phyloP scores from a whole-genome alignment of 2,113 vertebrate species.

The Centrocercus urophasianus region DNA sequence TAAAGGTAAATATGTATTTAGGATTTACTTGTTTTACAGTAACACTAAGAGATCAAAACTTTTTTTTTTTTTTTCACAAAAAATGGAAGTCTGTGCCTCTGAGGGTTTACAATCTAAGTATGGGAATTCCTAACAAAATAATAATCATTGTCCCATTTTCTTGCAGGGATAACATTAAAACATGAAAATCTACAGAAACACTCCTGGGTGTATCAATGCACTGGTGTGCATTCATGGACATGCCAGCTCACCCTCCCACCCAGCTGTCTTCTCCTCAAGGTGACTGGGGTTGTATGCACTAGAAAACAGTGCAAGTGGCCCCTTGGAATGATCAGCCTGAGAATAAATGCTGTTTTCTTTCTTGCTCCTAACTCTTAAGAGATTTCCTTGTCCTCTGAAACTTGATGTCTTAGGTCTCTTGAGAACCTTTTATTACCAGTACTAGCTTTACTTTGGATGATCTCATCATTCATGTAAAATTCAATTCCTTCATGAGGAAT shows the following conservation, averaged over 20 bases:
- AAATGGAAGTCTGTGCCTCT: background rate
- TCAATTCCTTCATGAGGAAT: constrained; percentile 1
- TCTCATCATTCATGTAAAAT: constrained; percentile 49
- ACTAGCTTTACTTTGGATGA: constrained; percentile 35
- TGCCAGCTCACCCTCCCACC: background rate
- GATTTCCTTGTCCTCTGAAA: background rate
- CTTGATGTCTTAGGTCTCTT: background rate
- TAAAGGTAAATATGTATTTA: background rate
- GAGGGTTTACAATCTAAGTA: background rate
- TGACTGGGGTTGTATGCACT: background rate
- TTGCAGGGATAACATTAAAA: background rate
- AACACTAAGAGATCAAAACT: background rate
- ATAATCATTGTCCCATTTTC: background rate
- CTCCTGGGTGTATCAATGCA: background rate
- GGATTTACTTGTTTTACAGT: background rate
- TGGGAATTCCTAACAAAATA: background rate
- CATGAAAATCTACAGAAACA: background rate
- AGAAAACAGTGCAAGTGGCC: background rate
- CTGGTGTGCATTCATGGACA: background rate
- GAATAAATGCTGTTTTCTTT: background rate
- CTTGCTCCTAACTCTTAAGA: background rate
- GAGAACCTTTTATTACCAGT: constrained; percentile 22
- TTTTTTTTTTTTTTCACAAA: background rate
- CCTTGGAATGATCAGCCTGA: background rate
- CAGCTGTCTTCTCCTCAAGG: background rate